Conservation (phyloP, 2,113 vertebrate species). For the Leptobrachium leishanense region DNA sequence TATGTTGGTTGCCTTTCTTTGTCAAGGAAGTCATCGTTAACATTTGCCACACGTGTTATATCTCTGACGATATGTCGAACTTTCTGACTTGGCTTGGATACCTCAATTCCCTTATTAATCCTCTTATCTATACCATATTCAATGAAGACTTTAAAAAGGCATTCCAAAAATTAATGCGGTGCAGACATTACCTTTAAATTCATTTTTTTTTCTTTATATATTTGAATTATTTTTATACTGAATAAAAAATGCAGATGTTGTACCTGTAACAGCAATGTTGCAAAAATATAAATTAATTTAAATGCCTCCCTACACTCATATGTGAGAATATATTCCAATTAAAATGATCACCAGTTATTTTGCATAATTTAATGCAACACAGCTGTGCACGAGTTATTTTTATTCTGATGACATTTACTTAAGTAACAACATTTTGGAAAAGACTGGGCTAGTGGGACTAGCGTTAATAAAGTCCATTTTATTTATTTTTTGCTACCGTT, state of each 20-base stretch:
- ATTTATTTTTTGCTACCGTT: too few relatives aligned
- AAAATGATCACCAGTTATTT: not conserved
- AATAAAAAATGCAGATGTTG: not conserved
- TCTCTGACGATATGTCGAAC: slow-evolving; percentile 86
- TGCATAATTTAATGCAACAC: not conserved
- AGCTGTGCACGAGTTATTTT: not conserved
- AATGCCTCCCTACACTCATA: not conserved
- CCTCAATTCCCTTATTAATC: slow-evolving; percentile 97
- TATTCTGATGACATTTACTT: not conserved
- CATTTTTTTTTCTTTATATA: not conserved
- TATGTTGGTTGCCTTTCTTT: slow-evolving; percentile 98
- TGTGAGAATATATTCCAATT: not conserved
- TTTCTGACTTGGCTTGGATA: slow-evolving; percentile 97
- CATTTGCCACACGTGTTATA: slow-evolving; percentile 81
- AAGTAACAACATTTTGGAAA: too few relatives aligned
- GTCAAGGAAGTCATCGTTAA: slow-evolving; percentile 95
- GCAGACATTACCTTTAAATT: slow-evolving; percentile 77
- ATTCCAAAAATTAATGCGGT: slow-evolving; percentile 90
- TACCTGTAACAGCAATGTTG: not conserved
- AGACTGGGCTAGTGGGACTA: too few relatives aligned
- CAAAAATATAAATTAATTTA: not conserved
- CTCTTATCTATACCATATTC: slow-evolving; percentile 96
- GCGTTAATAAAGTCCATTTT: too few relatives aligned
- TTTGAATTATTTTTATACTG: slow-evolving; percentile 1
- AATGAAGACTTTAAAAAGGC: slow-evolving; percentile 99